These are phyloP conservation scores for Amniataba percoides DNA, from an alignment of 2,797 vertebrate species.

Conservation along the genomic window DNA sequence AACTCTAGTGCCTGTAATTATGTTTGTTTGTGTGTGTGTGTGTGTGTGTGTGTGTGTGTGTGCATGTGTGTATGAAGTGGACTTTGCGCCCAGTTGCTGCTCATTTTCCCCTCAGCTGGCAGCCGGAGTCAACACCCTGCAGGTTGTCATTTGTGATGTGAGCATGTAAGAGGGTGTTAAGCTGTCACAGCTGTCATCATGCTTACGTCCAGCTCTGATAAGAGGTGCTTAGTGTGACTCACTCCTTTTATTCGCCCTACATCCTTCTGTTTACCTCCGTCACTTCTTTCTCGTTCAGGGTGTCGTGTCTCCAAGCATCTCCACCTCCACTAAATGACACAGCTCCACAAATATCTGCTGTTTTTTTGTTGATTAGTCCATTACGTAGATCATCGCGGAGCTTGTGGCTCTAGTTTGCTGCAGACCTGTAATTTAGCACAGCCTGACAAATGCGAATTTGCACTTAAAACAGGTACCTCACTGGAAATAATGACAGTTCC, in stretches of 20 bases:
- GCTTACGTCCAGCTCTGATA: constrained; percentile 69
- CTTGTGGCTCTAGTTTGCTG: neutral
- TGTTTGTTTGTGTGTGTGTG: constrained; percentile 1
- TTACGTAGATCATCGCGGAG: neutral
- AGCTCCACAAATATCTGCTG: constrained; percentile 33
- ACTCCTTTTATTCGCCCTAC: constrained; percentile 58
- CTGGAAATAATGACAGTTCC: neutral
- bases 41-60: neutral
- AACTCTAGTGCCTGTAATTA: neutral
- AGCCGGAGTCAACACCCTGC: constrained; percentile 36
- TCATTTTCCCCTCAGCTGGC: constrained; percentile 52
- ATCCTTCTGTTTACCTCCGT: constrained; percentile 66
- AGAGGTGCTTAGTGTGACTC: constrained; percentile 76
- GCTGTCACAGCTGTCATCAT: constrained; percentile 56
- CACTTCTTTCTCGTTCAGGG: constrained; percentile 40
- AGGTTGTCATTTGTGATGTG: constrained; percentile 54
- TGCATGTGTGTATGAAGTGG: constrained; percentile 6
- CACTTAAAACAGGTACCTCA: neutral
- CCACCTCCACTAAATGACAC: constrained; percentile 56
- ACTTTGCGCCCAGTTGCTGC: constrained; percentile 51
- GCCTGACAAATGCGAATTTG: neutral
- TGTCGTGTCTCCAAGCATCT: constrained; percentile 23
- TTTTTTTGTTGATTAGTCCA: neutral
- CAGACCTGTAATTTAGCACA: constrained; percentile 25
- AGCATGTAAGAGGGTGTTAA: constrained; percentile 43